Percentiles rank a stretch among this genome's conserved stretches.
Conservation (phyloP, 1,140 invertebrate species). For the Mycetomoellerius zeteki region DNA sequence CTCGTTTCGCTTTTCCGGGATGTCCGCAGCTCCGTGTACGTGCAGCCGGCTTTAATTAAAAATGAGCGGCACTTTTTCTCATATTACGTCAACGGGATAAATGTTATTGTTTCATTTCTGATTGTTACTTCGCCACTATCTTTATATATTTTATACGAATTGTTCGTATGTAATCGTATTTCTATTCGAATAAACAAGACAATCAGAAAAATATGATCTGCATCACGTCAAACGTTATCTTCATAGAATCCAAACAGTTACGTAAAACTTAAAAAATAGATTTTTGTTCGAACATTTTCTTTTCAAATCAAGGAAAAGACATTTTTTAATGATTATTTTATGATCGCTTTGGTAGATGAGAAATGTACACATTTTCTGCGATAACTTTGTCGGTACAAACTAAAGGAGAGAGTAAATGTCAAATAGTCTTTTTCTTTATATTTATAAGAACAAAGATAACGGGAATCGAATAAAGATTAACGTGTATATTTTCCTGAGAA, state of each 20-base stretch:
- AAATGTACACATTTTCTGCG: neutral
- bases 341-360: neutral
- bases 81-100: constrained; percentile 60
- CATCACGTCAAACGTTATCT: neutral
- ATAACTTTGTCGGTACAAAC: neutral
- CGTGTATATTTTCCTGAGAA: neutral
- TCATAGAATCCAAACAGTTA: neutral
- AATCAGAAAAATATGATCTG: constrained; percentile 11
- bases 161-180: constrained; percentile 24
- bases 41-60: constrained; percentile 64
- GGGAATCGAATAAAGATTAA: constrained; percentile 15
- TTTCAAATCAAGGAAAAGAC: neutral
- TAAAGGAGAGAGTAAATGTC: neutral
- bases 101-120: constrained; percentile 63
- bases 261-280: neutral
- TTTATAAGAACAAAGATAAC: neutral
- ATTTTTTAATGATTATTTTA: neutral
- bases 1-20: constrained; percentile 57
- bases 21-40: constrained; percentile 56
- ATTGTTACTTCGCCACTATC: constrained; percentile 34
- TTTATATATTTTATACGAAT: constrained; percentile 21
- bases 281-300: neutral
- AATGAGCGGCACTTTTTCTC: constrained; percentile 63
- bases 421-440: neutral
- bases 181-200: constrained; percentile 1